Evolutionary conservation across 2,797 vertebrate genomes (phyloP).

Genomic region (Sebastes diaconus): DNA sequence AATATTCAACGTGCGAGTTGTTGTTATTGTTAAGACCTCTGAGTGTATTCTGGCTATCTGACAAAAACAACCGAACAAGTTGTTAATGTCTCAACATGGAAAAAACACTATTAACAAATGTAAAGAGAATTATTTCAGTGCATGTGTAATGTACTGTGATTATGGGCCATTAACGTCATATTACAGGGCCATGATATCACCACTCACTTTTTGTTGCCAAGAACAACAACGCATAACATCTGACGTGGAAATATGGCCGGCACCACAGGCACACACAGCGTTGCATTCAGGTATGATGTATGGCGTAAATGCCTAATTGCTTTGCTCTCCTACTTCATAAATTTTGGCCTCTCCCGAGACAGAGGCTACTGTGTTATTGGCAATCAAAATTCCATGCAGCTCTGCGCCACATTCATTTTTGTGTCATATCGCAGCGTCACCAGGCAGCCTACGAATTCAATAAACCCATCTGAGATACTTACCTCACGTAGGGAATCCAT

Average conservation of each 20-base stretch:
- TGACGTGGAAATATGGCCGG: conserved; percentile 59
- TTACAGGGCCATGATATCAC: conserved; percentile 59
- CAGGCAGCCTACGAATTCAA: conserved; percentile 39
- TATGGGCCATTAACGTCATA: conserved; percentile 64
- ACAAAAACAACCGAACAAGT: conserved; percentile 41
- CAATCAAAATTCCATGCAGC: conserved; percentile 49
- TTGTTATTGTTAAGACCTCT: conserved; percentile 29
- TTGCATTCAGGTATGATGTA: conserved; percentile 63
- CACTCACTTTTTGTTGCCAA: conserved; percentile 56
- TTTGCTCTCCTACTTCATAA: conserved; percentile 51
- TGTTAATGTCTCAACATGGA: conserved; percentile 15
- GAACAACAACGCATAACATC: conserved; percentile 63
- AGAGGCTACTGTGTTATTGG: conserved; percentile 54
- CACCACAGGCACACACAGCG: conserved; percentile 41
- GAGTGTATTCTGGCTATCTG: conserved; percentile 39
- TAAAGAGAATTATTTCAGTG: conserved; percentile 45
- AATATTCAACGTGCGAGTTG: not conserved
- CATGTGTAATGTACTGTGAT: conserved; percentile 64
- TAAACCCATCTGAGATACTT: conserved; percentile 45
- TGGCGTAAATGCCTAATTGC: conserved; percentile 56
- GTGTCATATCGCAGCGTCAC: conserved; percentile 11
- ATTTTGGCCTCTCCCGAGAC: conserved; percentile 54
- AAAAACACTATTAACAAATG: conserved; percentile 43
- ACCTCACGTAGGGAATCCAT: conserved; percentile 55
- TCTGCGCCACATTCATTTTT: conserved; percentile 24